Conservation (phyloP, 1,140 invertebrate species). For the Eumaeus atala region DNA sequence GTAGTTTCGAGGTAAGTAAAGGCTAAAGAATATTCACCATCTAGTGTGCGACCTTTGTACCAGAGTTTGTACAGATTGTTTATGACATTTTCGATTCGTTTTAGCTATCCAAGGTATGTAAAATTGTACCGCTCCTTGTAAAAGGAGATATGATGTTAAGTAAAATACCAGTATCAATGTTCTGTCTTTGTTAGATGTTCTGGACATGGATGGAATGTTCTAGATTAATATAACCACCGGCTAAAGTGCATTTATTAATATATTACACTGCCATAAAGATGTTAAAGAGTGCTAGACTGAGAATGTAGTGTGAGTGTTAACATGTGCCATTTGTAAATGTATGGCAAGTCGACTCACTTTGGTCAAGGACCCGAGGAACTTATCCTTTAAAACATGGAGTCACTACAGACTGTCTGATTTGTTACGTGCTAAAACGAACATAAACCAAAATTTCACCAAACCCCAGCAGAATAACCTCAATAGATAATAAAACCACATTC, state of each 20-base stretch:
- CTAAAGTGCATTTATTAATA: conserved; percentile 8
- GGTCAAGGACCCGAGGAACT: background rate
- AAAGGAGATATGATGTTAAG: too few species aligned
- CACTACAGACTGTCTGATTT: background rate
- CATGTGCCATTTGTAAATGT: background rate
- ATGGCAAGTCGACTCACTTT: background rate
- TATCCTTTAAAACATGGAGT: background rate
- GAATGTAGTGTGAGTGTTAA: background rate
- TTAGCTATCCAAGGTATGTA: too few species aligned
- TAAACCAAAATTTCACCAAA: conserved; percentile 47
- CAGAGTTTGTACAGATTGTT: too few species aligned
- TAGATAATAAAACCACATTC: conserved; percentile 21
- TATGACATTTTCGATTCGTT: too few species aligned
- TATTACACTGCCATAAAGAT: conserved; percentile 2
- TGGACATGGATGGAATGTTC: too few species aligned
- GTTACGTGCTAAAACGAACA: background rate
- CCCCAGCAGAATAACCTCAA: conserved; percentile 17
- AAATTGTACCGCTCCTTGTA: too few species aligned
- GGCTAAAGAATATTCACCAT: too few species aligned
- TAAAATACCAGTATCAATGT: too few species aligned
- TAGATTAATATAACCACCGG: background rate
- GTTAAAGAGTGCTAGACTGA: background rate
- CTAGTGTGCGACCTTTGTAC: too few species aligned
- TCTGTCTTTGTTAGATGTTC: too few species aligned
- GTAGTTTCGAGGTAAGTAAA: too few species aligned